Evolutionary conservation across 2,113 vertebrate species (phyloP).

Genomic region (Tretioscincus oriximinensis): DNA sequence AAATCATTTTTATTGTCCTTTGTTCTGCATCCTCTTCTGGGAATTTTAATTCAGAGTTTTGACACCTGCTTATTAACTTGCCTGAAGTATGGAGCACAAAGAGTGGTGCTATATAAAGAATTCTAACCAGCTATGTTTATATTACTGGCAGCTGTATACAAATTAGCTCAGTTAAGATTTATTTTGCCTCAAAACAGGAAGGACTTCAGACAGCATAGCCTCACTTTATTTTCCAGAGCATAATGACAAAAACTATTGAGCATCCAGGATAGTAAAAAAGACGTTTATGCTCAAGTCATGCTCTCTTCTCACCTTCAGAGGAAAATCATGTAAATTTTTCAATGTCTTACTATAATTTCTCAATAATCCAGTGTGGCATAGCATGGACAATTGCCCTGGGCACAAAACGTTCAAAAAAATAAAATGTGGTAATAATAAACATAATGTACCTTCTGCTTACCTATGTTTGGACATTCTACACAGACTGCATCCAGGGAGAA

Average conservation of each 20-base stretch:
- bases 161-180: conserved; percentile 74
- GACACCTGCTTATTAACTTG: conserved; percentile 86
- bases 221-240: conserved; percentile 24
- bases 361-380: too few relatives aligned
- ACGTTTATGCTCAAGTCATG: conserved; percentile 7
- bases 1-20: conserved; percentile 87
- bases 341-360: too few relatives aligned
- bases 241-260: conserved; percentile 3
- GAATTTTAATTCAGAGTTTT: conserved; percentile 85
- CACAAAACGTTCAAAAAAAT: too few relatives aligned
- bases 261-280: conserved; percentile 39
- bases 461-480: too few relatives aligned
- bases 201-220: conserved; percentile 47
- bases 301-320: not conserved
- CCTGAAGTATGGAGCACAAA: conserved; percentile 78
- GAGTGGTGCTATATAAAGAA: conserved; percentile 75
- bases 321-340: not conserved
- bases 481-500: too few relatives aligned
- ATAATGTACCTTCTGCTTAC: too few relatives aligned
- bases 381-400: too few relatives aligned
- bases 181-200: conserved; percentile 64
- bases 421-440: too few relatives aligned
- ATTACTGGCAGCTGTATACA: conserved; percentile 76
- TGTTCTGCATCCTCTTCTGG: conserved; percentile 81
- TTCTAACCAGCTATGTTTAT: conserved; percentile 76